Percentiles rank a stretch among this genome's conserved stretches.
phyloP scores from a whole-genome alignment of 2,888 invertebrate genomes.

The Agriopis aurantiaria region DNA sequence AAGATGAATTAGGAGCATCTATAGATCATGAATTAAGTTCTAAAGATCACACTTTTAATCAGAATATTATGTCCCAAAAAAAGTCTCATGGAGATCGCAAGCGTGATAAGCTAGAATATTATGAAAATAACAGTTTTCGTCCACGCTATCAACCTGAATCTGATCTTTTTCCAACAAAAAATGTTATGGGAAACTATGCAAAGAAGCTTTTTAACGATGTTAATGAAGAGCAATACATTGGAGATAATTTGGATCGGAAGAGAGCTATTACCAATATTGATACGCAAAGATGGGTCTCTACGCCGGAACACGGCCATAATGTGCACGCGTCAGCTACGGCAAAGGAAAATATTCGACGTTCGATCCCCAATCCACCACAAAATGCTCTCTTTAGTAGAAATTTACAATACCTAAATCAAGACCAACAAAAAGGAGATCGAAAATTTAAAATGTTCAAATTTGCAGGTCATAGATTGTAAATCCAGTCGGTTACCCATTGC shows the following conservation, averaged over 20 bases:
- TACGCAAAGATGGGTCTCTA: conserved; percentile 54
- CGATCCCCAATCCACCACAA: conserved; percentile 23
- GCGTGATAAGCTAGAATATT: conserved; percentile 46
- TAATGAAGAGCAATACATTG: conserved; percentile 56
- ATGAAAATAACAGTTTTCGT: conserved; percentile 46
- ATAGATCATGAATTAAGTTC: conserved; percentile 49
- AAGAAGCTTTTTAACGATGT: conserved; percentile 58
- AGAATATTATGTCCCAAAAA: conserved; percentile 41
- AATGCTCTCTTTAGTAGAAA: conserved; percentile 47
- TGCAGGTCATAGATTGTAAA: conserved; percentile 70
- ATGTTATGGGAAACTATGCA: conserved; percentile 57
- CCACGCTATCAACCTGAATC: conserved; percentile 45
- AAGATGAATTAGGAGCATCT: conserved; percentile 71
- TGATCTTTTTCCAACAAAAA: conserved; percentile 61
- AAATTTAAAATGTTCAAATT: conserved; percentile 76
- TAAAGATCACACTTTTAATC: conserved; percentile 44
- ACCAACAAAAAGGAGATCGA: conserved; percentile 65
- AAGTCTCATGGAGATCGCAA: conserved; percentile 48
- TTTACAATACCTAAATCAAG: conserved; percentile 55
- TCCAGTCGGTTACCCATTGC: conserved; percentile 21
- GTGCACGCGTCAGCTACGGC: conserved; percentile 37
- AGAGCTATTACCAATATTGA: conserved; percentile 63
- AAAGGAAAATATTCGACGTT: conserved; percentile 42
- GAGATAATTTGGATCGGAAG: conserved; percentile 62
- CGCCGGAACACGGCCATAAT: conserved; percentile 46